A percentile compares a stretch with the other conserved stretches of the same genome.
These are phyloP conservation scores for Galeopterus variegatus DNA, from an alignment of 2,113 vertebrate species.

Conservation along the genomic window DNA sequence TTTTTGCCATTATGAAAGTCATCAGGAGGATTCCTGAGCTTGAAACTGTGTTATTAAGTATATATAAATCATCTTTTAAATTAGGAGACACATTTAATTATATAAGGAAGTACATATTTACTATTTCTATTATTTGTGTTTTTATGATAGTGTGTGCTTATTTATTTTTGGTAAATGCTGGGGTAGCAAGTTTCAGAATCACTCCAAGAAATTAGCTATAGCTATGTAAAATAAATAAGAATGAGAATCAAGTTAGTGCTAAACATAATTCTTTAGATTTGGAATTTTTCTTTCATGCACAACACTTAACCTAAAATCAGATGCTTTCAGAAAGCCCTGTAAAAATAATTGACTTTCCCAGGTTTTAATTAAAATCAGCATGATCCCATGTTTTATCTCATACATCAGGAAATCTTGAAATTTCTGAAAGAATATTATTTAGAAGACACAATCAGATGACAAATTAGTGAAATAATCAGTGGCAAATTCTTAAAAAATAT, in stretches of 20 bases:
- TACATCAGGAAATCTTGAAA: not conserved
- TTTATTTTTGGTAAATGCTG: not conserved
- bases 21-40: not conserved
- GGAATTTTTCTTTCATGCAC: not conserved
- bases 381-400: not conserved
- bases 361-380: not conserved
- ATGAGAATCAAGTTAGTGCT: not conserved
- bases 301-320: not conserved
- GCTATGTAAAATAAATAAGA: not conserved
- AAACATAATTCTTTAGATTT: not conserved
- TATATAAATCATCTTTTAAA: not conserved
- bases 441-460: not conserved
- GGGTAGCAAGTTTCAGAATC: not conserved
- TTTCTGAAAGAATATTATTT: not conserved
- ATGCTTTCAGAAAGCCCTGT: not conserved
- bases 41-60: not conserved
- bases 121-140: not conserved
- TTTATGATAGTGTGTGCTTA: not conserved
- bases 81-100: not conserved
- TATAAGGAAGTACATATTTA: not conserved
- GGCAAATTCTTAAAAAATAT: not conserved
- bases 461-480: not conserved
- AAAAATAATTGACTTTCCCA: not conserved
- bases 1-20: not conserved
- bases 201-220: not conserved